phyloP scores from a whole-genome alignment of 2,888 invertebrate genomes.

The Salticus scenicus region DNA sequence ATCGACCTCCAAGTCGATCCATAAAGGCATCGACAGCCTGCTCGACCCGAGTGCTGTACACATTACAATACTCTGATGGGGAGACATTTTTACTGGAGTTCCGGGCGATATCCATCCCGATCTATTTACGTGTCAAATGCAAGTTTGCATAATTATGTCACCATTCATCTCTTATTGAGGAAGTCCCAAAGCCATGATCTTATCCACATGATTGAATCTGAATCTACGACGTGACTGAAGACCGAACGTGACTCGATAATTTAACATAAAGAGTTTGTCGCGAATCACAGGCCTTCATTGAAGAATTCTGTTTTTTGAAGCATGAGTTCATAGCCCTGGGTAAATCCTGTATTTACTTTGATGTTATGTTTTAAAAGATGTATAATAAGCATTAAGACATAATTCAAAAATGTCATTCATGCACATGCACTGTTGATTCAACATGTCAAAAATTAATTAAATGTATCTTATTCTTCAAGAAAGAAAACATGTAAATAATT shows the following conservation, averaged over 20 bases:
- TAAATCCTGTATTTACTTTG: background rate
- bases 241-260: no score
- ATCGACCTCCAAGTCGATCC: constrained; percentile 89
- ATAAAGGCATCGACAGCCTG: constrained; percentile 85
- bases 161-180: background rate
- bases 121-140: background rate
- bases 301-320: background rate
- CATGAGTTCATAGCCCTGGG: background rate
- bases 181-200: background rate
- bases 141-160: background rate
- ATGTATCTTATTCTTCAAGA: background rate
- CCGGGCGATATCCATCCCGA: constrained; percentile 78
- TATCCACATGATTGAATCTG: no score
- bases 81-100: constrained; percentile 52
- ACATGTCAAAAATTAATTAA: background rate
- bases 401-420: background rate
- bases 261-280: no score
- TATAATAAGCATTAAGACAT: background rate
- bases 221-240: no score
- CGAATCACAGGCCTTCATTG: no score
- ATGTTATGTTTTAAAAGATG: background rate
- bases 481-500: background rate
- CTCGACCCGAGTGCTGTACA: constrained; percentile 67
- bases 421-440: background rate
- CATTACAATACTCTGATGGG: constrained; percentile 62